Evolutionary conservation across 1,140 invertebrate species (phyloP).

Genomic region (Rhyzopertha dominica): DNA sequence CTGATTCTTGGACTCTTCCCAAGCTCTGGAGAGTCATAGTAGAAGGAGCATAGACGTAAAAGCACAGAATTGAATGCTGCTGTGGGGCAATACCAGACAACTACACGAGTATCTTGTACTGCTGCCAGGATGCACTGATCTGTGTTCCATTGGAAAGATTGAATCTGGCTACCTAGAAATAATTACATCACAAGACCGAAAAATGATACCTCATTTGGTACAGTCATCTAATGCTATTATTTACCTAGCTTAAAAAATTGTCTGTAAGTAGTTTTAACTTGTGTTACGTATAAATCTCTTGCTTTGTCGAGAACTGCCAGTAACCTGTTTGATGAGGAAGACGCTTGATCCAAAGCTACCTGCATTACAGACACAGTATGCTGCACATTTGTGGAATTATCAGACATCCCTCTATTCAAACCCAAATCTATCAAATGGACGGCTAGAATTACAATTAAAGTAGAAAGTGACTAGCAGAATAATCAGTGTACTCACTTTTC

Average conservation of each 20-base stretch:
- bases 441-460: slow-evolving; percentile 49
- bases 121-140: slow-evolving; percentile 79
- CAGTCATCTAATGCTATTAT: slow-evolving; percentile 1
- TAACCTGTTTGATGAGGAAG: slow-evolving; percentile 50
- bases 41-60: slow-evolving; percentile 47
- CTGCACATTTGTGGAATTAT: slow-evolving; percentile 56
- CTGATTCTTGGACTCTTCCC: slow-evolving; percentile 73
- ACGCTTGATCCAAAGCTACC: slow-evolving; percentile 75
- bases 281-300: slow-evolving; percentile 70
- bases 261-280: slow-evolving; percentile 61
- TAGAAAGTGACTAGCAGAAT: slow-evolving; percentile 5
- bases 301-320: slow-evolving; percentile 79
- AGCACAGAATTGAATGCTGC: slow-evolving; percentile 71
- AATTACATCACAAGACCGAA: not conserved
- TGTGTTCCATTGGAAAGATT: slow-evolving; percentile 76
- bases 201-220: not conserved
- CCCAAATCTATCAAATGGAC: slow-evolving; percentile 81
- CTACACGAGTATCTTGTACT: slow-evolving; percentile 73
- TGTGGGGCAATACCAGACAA: slow-evolving; percentile 82
- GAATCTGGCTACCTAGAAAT: slow-evolving; percentile 66
- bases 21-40: slow-evolving; percentile 59
- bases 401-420: slow-evolving; percentile 62
- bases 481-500: slow-evolving; percentile 57
- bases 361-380: slow-evolving; percentile 64
- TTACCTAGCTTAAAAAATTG: slow-evolving; percentile 61